Conservation (phyloP, 35 echinoderm and acorn worm genomes). For the Ptychodera flava region DNA sequence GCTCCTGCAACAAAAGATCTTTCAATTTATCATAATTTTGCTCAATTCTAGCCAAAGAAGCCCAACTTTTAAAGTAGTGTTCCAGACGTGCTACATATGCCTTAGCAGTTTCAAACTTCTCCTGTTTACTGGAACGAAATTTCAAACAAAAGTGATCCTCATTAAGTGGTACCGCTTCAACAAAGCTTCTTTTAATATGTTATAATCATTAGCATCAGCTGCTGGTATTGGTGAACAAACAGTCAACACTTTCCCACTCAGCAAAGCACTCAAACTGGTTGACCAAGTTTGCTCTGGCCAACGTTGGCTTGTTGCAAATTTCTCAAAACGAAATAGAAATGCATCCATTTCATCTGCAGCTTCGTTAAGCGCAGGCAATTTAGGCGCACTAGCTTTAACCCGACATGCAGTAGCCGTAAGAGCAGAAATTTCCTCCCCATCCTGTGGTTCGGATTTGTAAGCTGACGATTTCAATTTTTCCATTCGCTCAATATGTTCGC, state of each 20-base stretch:
- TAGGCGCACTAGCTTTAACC: slow-evolving; percentile 5
- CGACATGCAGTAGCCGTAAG: too few relatives aligned
- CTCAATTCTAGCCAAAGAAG: slow-evolving; percentile 6
- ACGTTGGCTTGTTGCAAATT: slow-evolving; percentile 41
- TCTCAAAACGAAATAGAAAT: slow-evolving; percentile 28
- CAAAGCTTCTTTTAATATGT: slow-evolving; percentile 10
- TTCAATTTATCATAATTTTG: slow-evolving; percentile 14
- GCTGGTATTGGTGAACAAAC: not conserved
- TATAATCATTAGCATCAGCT: slow-evolving; percentile 21
- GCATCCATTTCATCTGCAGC: slow-evolving; percentile 29
- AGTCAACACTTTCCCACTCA: slow-evolving; percentile 5
- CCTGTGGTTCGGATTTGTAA: too few relatives aligned
- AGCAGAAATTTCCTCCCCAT: too few relatives aligned
- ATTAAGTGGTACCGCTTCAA: slow-evolving; percentile 11
- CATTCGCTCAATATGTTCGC: too few relatives aligned
- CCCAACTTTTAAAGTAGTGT: slow-evolving; percentile 22
- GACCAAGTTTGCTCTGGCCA: slow-evolving; percentile 38
- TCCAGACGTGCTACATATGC: not conserved
- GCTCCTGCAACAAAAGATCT: slow-evolving; percentile 25
- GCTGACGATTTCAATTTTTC: too few relatives aligned
- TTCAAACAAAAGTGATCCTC: slow-evolving; percentile 16
- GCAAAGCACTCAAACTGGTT: slow-evolving; percentile 28
- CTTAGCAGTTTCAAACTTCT: not conserved
- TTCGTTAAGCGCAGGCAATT: slow-evolving; percentile 31
- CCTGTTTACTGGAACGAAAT: not conserved